Evolutionary conservation across 2,888 invertebrate genomes (phyloP), one percentile per base, ranked within the genome.

Genomic region (Trilocha varians): DNA sequence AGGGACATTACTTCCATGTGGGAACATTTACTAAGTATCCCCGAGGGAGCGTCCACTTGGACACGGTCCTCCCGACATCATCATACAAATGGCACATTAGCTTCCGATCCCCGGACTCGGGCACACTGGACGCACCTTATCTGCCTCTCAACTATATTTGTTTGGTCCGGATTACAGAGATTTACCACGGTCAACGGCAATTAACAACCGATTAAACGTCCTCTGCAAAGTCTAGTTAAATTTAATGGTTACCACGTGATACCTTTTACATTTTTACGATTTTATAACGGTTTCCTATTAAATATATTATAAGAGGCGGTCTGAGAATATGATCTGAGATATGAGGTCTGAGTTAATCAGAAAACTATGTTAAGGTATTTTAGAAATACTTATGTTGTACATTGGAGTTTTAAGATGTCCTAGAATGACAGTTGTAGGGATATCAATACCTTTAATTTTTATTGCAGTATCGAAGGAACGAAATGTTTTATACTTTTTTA

Each of bases 11-110:
- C 53, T 55, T 62, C 56, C 58, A 61, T 54, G 57, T 52, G 50
- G 62, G 64, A 55, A 65, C 65, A 65, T 71, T 64, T 65, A 53
- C 50, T 46, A 57, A 53, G 51, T 57, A 52, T 48, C 47, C 54
- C 55, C 43, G 38, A 53, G 62, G 53, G 49, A 51, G 44, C 38
- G 44, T 39, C 40, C 48, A 49, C 45, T 51, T 55, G 52, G 49
- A 50, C 53, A 58, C 50, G 53, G 51, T 53, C 57, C 25, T 25
- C 25, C 25, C 53, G 55, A 55, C 79, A 84, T 84, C 83, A 82
- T 65, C 85, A 85, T 85, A 85, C 75, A 85, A 85, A 85, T 85
- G 78, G 85, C 63, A 63, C 80, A 84, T 84, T 85, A 84, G 64
- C 70, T 65, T 63, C 67, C 70, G 64, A 64, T 62, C 61, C 56